These are phyloP conservation scores for Neotragus pygmaeus DNA, from an alignment of 2,113 vertebrate species.

Conservation along the genomic window DNA sequence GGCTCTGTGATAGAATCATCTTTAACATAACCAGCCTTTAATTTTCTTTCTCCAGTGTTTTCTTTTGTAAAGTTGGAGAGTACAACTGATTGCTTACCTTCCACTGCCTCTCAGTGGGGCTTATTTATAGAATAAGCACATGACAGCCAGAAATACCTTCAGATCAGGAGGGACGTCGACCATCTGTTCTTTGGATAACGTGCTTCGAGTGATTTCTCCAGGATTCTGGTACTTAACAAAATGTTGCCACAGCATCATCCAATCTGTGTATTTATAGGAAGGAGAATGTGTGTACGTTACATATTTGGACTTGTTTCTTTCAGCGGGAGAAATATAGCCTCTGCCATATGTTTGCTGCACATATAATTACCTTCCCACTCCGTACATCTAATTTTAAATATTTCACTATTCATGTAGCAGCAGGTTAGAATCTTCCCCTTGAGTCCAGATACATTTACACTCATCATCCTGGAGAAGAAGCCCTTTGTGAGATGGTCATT, in stretches of 20 bases:
- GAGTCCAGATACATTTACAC: conserved; percentile 21
- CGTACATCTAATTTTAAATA: conserved; percentile 45
- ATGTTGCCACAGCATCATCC: conserved; percentile 26
- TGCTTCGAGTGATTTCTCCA: conserved; percentile 43
- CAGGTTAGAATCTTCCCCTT: conserved; percentile 23
- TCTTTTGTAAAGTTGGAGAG: conserved; percentile 14
- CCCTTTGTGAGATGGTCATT: conserved; percentile 7
- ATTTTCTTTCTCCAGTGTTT: background rate
- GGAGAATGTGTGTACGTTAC: conserved; percentile 51
- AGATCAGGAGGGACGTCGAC: conserved; percentile 45
- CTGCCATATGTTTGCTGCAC: conserved; percentile 61
- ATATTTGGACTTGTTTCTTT: conserved; percentile 45
- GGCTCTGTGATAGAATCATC: background rate
- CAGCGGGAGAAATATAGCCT: conserved; percentile 53
- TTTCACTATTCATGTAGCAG: conserved; percentile 31
- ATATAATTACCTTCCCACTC: conserved; percentile 40
- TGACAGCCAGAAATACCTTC: conserved; percentile 66
- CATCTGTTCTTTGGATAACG: conserved; percentile 62
- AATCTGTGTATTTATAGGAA: conserved; percentile 55
- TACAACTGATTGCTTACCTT: conserved; percentile 43
- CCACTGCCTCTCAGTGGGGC: background rate
- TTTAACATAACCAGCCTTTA: background rate
- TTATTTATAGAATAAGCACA: conserved; percentile 67
- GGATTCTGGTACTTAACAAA: conserved; percentile 60
- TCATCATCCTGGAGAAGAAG: background rate